Evolutionary conservation across 1,140 invertebrate species (phyloP), one percentile per base, ranked within the genome.

Genomic region (Drosophila rufa): DNA sequence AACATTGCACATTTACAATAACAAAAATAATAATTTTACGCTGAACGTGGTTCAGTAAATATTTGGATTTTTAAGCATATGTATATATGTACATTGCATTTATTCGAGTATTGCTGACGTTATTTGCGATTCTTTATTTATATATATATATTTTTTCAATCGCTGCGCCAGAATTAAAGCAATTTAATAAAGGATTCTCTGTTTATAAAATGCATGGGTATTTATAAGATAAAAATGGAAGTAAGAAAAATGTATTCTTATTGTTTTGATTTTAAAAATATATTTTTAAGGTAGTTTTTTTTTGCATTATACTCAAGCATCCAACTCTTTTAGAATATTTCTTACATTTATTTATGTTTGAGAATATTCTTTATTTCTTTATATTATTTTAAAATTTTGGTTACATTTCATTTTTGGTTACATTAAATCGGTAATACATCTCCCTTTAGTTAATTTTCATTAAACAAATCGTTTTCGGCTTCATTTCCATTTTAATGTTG

Each of bases 41-140:
- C 78, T 64, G 75, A 75, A 59, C 40, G 64, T 64, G 78, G 55
- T 27, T 64, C 68, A 57, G 78, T 81, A 85, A 84, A 85, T 84
- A 84, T 85, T 84, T 84, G 82, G 70, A 81, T 81, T 81, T 84
- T 84, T 85, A 84, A 84, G 82, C 82, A 84, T 84, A 84, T 85
- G 82, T 77, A 71, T 40, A 68, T 45, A 71, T 48, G 50, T 48
- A 22, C 75, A 82, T 82, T 60, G 68, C 59, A 60, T 83, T 78
- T 43, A 75, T 68, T 70, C 45, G 22, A 69, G 58, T 15, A 47
- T 59, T 79, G 42, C 53, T 36, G 51, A 27, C 51, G 51, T 25
- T 33, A 43, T 45, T 69, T 76, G 22, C 27, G 22, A 17, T 47
- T 14, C 47, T 53, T 33, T 45, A 68, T 62, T 47, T 75, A 30